These are phyloP conservation scores for Ricordea florida DNA, from an alignment of 92 coral and sea anemone genomes.

Conservation along the genomic window DNA sequence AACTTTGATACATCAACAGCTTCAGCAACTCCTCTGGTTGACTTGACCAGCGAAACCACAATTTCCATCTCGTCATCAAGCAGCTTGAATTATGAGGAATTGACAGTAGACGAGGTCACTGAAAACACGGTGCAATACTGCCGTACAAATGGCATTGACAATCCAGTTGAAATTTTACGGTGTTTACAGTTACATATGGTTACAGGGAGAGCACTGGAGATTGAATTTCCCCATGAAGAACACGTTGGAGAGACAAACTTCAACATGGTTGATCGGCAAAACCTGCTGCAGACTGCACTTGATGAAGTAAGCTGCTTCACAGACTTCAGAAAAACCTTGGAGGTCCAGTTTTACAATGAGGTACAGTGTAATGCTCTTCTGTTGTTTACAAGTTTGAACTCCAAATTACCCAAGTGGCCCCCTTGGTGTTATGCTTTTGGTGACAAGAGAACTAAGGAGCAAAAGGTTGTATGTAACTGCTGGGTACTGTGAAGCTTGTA, in stretches of 20 bases:
- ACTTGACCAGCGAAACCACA: slow-evolving; percentile 1
- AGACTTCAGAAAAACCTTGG: slow-evolving; percentile 47
- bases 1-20: background rate
- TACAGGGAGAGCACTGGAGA: slow-evolving; percentile 45
- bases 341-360: slow-evolving; percentile 60
- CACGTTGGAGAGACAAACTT: slow-evolving; percentile 33
- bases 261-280: slow-evolving; percentile 27
- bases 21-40: background rate
- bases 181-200: slow-evolving; percentile 31
- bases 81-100: background rate
- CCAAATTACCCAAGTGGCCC: no score
- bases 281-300: slow-evolving; percentile 19
- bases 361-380: background rate
- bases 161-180: slow-evolving; percentile 50
- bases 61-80: background rate
- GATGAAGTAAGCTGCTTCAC: slow-evolving; percentile 33
- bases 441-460: no score
- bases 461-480: no score
- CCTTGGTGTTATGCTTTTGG: no score
- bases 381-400: background rate
- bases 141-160: background rate
- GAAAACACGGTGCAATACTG: slow-evolving; percentile 25
- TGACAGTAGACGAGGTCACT: slow-evolving; percentile 49
- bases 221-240: slow-evolving; percentile 1
- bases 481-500: no score